These are phyloP conservation scores for Steatocranus sp. DNA, from an alignment of 2,797 vertebrate genomes.

Conservation along the genomic window DNA sequence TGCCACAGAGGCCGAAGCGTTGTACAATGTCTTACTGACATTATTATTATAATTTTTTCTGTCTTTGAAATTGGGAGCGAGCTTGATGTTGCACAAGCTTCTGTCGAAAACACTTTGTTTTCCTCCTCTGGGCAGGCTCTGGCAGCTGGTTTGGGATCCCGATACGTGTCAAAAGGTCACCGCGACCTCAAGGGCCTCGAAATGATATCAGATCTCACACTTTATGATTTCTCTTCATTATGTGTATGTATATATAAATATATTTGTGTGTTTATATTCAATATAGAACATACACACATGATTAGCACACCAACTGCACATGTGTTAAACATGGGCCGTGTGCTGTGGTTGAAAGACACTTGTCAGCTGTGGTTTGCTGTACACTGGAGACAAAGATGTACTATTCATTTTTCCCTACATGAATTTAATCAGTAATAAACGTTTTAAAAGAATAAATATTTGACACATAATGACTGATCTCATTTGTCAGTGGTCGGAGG, in stretches of 20 bases:
- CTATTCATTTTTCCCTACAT: slow-evolving; percentile 73
- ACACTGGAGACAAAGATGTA: slow-evolving; percentile 81
- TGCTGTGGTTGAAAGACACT: slow-evolving; percentile 63
- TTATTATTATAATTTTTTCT: background rate
- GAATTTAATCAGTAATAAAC: slow-evolving; percentile 79
- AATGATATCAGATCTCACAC: slow-evolving; percentile 50
- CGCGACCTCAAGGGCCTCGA: slow-evolving; percentile 4
- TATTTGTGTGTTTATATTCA: slow-evolving; percentile 77
- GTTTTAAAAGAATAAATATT: slow-evolving; percentile 80
- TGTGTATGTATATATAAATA: slow-evolving; percentile 73
- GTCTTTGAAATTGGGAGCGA: slow-evolving; percentile 51
- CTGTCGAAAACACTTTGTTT: background rate
- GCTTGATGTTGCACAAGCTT: background rate
- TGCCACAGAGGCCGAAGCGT: slow-evolving; percentile 6
- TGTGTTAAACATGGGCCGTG: slow-evolving; percentile 54
- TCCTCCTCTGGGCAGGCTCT: slow-evolving; percentile 9
- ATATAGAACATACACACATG: slow-evolving; percentile 69
- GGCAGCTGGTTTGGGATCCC: slow-evolving; percentile 15
- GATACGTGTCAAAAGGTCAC: background rate
- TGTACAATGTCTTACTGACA: background rate
- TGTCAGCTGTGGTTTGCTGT: slow-evolving; percentile 79
- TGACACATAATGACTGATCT: slow-evolving; percentile 62
- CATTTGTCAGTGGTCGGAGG: slow-evolving; percentile 39
- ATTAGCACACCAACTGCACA: slow-evolving; percentile 54
- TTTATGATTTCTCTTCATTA: slow-evolving; percentile 59